Percentiles rank a stretch among this genome's conserved stretches.
Evolutionary conservation across 2,797 vertebrate genomes (phyloP).

Genomic region (Cynopterus sphinx): DNA sequence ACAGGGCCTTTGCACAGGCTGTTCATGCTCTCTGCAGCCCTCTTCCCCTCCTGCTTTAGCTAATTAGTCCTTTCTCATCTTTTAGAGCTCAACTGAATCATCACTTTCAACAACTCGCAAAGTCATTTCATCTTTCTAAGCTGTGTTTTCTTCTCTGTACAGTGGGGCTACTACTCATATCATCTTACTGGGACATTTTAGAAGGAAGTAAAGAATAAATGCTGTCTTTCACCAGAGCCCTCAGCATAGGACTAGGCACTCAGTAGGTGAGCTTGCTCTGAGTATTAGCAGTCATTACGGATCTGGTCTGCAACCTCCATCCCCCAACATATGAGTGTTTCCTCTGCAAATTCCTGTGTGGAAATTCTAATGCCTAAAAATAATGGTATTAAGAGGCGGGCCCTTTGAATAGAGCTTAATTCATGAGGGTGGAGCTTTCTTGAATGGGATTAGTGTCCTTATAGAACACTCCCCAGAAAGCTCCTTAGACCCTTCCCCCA

Average conservation of each 20-base stretch:
- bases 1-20: neutral
- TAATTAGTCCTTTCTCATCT: neutral
- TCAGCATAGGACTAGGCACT: accelerated
- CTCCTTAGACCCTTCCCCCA: neutral
- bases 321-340: neutral
- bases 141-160: neutral
- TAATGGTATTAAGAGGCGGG: neutral
- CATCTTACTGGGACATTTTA: neutral
- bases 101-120: neutral
- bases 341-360: neutral
- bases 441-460: too few relatives aligned
- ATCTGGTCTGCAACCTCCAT: neutral
- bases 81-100: neutral
- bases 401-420: neutral
- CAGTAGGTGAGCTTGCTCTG: neutral
- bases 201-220: neutral
- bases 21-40: too few relatives aligned
- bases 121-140: neutral
- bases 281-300: accelerated
- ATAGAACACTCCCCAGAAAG: neutral
- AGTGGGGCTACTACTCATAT: neutral
- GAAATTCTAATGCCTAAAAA: neutral
- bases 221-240: accelerated
- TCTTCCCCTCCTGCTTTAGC: neutral
- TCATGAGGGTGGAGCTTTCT: neutral